phyloP scores from a whole-genome alignment of 1,140 invertebrate genomes.

The Heliothis subflexa region DNA sequence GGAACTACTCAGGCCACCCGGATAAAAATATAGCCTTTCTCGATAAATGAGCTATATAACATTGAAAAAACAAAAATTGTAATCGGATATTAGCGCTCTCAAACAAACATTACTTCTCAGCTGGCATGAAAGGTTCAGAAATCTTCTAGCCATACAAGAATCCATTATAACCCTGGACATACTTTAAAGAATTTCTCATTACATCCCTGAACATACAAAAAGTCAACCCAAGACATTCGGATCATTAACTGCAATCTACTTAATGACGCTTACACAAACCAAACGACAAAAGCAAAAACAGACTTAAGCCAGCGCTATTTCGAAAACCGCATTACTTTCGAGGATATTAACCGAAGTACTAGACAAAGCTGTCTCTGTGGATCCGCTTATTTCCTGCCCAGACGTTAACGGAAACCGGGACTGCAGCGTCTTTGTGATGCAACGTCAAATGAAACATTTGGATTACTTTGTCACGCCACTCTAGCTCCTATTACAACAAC shows the following conservation, averaged over 20 bases:
- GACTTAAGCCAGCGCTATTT: slow-evolving; percentile 23
- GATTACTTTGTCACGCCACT: slow-evolving; percentile 24
- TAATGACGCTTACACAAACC: slow-evolving; percentile 32
- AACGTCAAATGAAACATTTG: slow-evolving; percentile 46
- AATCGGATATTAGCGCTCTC: no score
- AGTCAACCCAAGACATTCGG: slow-evolving; percentile 12
- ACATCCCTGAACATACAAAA: neutral
- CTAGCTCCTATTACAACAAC: slow-evolving; percentile 2
- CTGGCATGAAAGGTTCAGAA: no score
- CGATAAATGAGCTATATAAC: no score
- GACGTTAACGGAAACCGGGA: slow-evolving; percentile 69
- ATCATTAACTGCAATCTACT: slow-evolving; percentile 36
- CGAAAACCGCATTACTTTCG: slow-evolving; percentile 43
- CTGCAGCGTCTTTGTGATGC: slow-evolving; percentile 64
- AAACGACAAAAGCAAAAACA: slow-evolving; percentile 39
- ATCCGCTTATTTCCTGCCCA: slow-evolving; percentile 79
- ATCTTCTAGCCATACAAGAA: no score
- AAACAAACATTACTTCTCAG: no score
- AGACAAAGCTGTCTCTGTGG: slow-evolving; percentile 74
- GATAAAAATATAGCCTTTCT: no score
- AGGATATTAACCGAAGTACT: slow-evolving; percentile 49
- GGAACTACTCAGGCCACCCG: no score
- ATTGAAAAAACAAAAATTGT: no score
- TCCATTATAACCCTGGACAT: neutral
- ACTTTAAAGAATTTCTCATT: slow-evolving; percentile 8